A percentile compares a stretch with the other conserved stretches of the same genome.
phyloP scores from a whole-genome alignment of 2,797 vertebrate species.

The Neopelma chrysocephalum region DNA sequence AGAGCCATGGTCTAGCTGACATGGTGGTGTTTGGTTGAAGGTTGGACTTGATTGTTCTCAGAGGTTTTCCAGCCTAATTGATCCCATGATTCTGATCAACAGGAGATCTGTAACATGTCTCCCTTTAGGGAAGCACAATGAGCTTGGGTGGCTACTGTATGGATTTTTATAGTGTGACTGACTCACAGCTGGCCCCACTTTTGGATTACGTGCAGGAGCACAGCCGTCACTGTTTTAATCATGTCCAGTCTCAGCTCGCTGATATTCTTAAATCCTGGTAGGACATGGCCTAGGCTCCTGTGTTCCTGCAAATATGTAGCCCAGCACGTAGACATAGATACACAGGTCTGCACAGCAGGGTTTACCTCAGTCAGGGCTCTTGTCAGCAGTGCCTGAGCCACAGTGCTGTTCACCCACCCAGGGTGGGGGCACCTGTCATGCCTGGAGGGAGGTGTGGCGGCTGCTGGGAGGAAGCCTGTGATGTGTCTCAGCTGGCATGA shows the following conservation, averaged over 20 bases:
- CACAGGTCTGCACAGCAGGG: too few species aligned
- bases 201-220: not conserved
- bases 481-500: not conserved
- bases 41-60: rapidly evolving
- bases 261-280: not conserved
- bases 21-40: not conserved
- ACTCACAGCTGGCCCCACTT: not conserved
- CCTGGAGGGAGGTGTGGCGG: not conserved
- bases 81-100: not conserved
- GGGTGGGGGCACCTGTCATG: not conserved
- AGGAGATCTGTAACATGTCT: not conserved
- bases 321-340: not conserved
- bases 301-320: not conserved
- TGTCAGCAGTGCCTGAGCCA: not conserved
- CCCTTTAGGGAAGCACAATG: rapidly evolving
- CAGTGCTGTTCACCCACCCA: not conserved
- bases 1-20: not conserved
- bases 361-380: not conserved
- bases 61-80: not conserved
- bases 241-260: not conserved
- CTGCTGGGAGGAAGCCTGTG: not conserved
- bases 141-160: not conserved
- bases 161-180: not conserved
- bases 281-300: not conserved
- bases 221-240: not conserved